Conservation (phyloP, 2,888 invertebrate genomes). For the Drosophila prostipennis region DNA sequence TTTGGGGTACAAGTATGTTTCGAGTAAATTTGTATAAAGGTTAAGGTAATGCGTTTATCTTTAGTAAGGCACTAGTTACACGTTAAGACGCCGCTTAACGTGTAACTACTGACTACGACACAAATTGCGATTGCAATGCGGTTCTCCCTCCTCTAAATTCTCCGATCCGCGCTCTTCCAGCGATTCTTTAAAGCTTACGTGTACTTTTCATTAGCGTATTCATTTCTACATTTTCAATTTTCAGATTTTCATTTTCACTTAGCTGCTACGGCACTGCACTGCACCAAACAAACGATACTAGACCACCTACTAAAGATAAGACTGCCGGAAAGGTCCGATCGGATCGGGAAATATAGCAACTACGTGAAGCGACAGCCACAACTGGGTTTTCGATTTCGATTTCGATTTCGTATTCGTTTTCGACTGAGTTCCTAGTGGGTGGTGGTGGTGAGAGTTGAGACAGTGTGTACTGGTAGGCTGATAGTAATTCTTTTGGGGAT, state of each 20-base stretch:
- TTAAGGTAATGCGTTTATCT: constrained; percentile 82
- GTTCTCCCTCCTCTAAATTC: constrained; percentile 28
- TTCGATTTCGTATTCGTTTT: constrained; percentile 1
- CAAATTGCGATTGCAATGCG: constrained; percentile 54
- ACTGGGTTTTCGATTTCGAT: constrained; percentile 5
- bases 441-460: constrained; percentile 39
- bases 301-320: constrained; percentile 72
- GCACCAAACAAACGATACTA: constrained; percentile 60
- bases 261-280: constrained; percentile 46
- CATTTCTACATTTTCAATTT: constrained; percentile 48
- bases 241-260: constrained; percentile 34
- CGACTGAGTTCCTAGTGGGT: constrained; percentile 34
- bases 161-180: constrained; percentile 42
- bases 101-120: constrained; percentile 84
- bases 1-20: constrained; percentile 46
- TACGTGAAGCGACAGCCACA: constrained; percentile 44
- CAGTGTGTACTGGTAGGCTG: constrained; percentile 45
- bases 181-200: constrained; percentile 68
- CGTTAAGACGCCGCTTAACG: constrained; percentile 76
- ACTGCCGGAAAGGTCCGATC: constrained; percentile 33
- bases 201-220: constrained; percentile 68
- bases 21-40: constrained; percentile 77
- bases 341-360: constrained; percentile 40
- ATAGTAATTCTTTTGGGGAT: constrained; percentile 33
- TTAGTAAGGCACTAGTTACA: constrained; percentile 84